Conservation (phyloP, 2,113 vertebrate species). For the Aphyosemion australe region DNA sequence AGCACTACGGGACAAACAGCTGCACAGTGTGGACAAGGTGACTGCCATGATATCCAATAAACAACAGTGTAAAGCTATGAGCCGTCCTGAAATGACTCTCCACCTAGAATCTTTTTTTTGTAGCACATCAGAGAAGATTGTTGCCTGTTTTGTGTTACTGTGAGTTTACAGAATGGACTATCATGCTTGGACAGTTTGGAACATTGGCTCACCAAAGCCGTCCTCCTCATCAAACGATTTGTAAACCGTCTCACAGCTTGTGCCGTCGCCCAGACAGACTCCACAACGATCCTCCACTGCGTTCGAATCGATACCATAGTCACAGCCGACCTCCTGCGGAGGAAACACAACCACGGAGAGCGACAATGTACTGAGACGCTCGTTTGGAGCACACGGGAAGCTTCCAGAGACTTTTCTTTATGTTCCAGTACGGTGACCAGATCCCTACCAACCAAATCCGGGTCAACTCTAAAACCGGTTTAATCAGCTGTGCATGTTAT, state of each 20-base stretch:
- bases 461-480: too few species aligned
- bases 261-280: slow-evolving; percentile 91
- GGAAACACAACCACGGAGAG: slow-evolving; percentile 33
- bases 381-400: not conserved
- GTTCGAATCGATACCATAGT: slow-evolving; percentile 93
- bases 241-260: slow-evolving; percentile 87
- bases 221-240: slow-evolving; percentile 87
- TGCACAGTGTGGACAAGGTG: slow-evolving; percentile 44
- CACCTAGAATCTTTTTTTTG: slow-evolving; percentile 15
- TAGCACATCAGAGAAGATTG: slow-evolving; percentile 35
- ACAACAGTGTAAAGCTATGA: slow-evolving; percentile 52
- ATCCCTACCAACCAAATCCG: not conserved
- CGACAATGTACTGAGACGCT: slow-evolving; percentile 9
- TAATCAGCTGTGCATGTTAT: too few species aligned
- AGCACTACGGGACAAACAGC: slow-evolving; percentile 57
- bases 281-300: slow-evolving; percentile 94
- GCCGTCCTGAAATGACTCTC: slow-evolving; percentile 54
- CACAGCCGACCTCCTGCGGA: slow-evolving; percentile 89
- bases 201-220: slow-evolving; percentile 85
- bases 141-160: slow-evolving; percentile 50
- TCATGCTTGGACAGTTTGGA: not conserved
- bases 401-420: slow-evolving; percentile 13
- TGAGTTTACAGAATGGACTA: slow-evolving; percentile 2
- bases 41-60: slow-evolving; percentile 56
- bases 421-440: not conserved